Evolutionary conservation across 1,140 invertebrate genomes (phyloP).

Genomic region (Aleiodes sp.): DNA sequence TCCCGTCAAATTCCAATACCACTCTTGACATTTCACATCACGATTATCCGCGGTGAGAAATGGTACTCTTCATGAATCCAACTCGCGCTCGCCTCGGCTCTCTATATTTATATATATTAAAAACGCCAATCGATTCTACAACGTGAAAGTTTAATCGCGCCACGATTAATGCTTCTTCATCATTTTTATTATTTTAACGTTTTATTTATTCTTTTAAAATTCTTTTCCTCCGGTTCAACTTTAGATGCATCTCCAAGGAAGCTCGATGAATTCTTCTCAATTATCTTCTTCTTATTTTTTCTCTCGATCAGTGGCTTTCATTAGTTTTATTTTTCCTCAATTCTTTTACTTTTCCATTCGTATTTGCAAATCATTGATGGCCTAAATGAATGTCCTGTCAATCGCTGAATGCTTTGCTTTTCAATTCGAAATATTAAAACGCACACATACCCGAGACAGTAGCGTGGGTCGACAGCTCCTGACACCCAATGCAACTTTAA

Average conservation of each 20-base stretch:
- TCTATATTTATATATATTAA: no score
- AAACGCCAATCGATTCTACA: no score
- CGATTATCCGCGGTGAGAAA: constrained; percentile 1
- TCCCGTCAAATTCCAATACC: not conserved
- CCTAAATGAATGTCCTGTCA: constrained; percentile 13
- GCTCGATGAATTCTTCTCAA: not conserved
- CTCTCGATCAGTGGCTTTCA: not conserved
- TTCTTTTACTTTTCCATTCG: not conserved
- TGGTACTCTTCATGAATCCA: no score
- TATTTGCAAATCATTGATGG: not conserved
- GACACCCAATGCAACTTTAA: not conserved
- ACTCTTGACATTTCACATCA: not conserved
- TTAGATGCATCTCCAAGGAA: not conserved
- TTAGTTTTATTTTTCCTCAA: not conserved
- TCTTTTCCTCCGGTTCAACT: no score
- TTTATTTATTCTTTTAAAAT: not conserved
- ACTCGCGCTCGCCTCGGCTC: no score
- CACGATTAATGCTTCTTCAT: no score
- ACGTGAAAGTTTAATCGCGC: no score
- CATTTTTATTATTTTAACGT: not conserved
- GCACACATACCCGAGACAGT: constrained; percentile 11
- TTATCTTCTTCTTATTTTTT: not conserved
- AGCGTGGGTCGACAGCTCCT: constrained; percentile 19
- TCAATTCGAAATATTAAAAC: not conserved
- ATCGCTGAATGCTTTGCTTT: constrained; percentile 8